A percentile compares a stretch with the other conserved stretches of the same genome.
phyloP scores from a whole-genome alignment of 2,888 invertebrate genomes.

The Corbicula japonica region DNA sequence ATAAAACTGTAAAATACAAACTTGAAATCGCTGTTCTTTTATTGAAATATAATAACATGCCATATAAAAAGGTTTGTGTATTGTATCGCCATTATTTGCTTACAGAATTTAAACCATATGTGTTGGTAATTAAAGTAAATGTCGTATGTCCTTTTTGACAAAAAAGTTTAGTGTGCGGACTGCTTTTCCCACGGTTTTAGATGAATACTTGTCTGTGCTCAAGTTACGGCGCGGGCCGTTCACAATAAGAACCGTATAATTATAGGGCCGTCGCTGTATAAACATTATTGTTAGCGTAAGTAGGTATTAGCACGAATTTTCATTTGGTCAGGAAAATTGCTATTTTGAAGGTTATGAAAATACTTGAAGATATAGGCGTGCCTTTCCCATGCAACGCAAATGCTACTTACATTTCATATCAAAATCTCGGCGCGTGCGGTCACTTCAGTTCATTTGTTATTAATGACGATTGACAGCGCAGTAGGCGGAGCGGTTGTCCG shows the following conservation, averaged over 20 bases:
- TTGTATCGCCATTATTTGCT: slow-evolving; percentile 45
- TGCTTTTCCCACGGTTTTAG: slow-evolving; percentile 60
- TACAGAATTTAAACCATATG: slow-evolving; percentile 52
- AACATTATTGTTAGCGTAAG: slow-evolving; percentile 65
- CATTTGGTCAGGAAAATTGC: slow-evolving; percentile 60
- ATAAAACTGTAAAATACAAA: slow-evolving; percentile 27
- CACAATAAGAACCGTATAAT: slow-evolving; percentile 56
- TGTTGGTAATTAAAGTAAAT: slow-evolving; percentile 56
- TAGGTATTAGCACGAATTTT: slow-evolving; percentile 62
- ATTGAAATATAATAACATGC: slow-evolving; percentile 43
- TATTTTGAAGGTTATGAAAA: slow-evolving; percentile 58
- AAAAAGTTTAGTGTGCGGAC: slow-evolving; percentile 26
- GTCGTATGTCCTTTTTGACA: slow-evolving; percentile 38
- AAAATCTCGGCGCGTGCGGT: slow-evolving; percentile 65
- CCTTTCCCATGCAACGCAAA: slow-evolving; percentile 60
- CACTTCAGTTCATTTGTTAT: slow-evolving; percentile 59
- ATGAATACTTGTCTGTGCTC: slow-evolving; percentile 43
- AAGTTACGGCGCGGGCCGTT: slow-evolving; percentile 49
- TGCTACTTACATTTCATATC: slow-evolving; percentile 44
- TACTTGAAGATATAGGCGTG: slow-evolving; percentile 50
- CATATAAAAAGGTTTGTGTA: slow-evolving; percentile 13
- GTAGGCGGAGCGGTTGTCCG: slow-evolving; percentile 32
- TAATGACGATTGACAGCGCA: slow-evolving; percentile 43
- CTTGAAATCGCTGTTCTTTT: slow-evolving; percentile 45
- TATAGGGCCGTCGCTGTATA: slow-evolving; percentile 50